Conservation (phyloP, 2,888 invertebrate species). For the Eucera pruinosa region DNA sequence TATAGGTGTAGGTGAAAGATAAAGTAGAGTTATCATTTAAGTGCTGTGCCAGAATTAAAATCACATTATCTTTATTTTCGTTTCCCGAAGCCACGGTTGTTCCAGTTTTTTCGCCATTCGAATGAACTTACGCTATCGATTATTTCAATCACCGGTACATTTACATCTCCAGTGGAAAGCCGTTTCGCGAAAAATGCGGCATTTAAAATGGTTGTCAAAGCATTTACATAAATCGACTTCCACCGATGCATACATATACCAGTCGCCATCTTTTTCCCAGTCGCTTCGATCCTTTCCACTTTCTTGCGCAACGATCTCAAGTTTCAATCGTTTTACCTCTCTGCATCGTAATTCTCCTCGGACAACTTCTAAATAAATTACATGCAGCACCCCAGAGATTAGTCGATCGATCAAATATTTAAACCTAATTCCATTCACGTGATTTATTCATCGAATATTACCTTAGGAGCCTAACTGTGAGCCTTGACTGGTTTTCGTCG, state of each 20-base stretch:
- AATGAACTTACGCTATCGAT: not conserved
- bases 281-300: not conserved
- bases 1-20: no score
- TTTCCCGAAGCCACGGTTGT: not conserved
- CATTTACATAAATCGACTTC: slow-evolving; percentile 40
- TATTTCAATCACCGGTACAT: slow-evolving; percentile 24
- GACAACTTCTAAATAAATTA: slow-evolving; percentile 59
- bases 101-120: not conserved
- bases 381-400: slow-evolving; percentile 62
- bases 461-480: slow-evolving; percentile 20
- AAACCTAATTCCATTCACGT: slow-evolving; percentile 74
- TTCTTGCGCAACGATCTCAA: slow-evolving; percentile 9
- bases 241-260: not conserved
- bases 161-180: slow-evolving; percentile 2
- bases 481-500: not conserved
- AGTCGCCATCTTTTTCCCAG: slow-evolving; percentile 27
- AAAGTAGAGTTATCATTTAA: no score
- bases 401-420: slow-evolving; percentile 72
- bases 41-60: not conserved
- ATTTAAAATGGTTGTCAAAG: slow-evolving; percentile 28
- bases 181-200: not conserved
- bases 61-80: not conserved
- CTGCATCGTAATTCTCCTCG: slow-evolving; percentile 10
- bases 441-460: slow-evolving; percentile 71
- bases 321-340: slow-evolving; percentile 12